Conservation (phyloP, 2,888 invertebrate genomes). For the Xylota segnis region DNA sequence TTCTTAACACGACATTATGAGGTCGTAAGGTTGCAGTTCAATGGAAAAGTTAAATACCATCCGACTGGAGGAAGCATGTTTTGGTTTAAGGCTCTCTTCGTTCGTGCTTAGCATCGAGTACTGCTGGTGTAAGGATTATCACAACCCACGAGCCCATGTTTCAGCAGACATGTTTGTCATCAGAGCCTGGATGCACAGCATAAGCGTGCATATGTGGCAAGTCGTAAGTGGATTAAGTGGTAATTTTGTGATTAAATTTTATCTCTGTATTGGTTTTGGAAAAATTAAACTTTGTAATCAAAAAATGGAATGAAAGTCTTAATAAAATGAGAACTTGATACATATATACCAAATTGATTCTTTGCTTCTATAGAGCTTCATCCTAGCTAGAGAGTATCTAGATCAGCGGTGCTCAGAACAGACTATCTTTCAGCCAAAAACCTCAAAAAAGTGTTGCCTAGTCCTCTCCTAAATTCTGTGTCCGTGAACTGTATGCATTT, state of each 20-base stretch:
- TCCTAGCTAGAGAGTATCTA: no score
- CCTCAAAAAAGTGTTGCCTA: no score
- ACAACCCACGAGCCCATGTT: not conserved
- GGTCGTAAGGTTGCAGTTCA: constrained; percentile 45
- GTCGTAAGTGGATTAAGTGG: constrained; percentile 3
- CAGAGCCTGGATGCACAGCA: not conserved
- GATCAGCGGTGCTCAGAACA: no score
- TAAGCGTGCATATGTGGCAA: not conserved
- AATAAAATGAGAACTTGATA: no score
- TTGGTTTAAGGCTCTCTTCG: constrained; percentile 3
- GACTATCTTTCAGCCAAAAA: no score
- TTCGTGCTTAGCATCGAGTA: constrained; percentile 14
- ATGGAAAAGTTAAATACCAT: constrained; percentile 26
- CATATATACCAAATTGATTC: no score
- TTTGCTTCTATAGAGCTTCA: no score
- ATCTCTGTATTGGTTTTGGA: no score
- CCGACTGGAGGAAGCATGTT: constrained; percentile 11
- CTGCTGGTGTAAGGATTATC: not conserved
- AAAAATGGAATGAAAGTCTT: no score
- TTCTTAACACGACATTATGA: constrained; percentile 54
- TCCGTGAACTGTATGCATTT: no score
- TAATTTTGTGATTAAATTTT: not conserved
- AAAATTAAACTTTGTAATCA: no score
- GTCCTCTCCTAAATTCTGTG: no score
- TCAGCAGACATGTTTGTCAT: not conserved